Conservation (phyloP, 2,888 invertebrate genomes). For the Melanotus villosus region DNA sequence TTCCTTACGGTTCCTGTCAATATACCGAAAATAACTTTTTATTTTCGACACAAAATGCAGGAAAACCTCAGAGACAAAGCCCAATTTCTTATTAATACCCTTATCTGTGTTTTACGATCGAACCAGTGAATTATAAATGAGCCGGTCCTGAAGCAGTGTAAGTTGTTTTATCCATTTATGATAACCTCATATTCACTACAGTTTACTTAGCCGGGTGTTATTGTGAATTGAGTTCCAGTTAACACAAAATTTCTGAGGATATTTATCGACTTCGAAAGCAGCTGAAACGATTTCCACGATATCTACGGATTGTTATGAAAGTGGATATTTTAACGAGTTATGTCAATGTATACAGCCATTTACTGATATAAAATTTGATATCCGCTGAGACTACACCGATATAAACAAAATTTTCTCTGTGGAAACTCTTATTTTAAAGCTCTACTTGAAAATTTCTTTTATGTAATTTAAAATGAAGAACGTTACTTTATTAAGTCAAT, state of each 20-base stretch:
- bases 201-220: conserved; percentile 26
- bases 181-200: conserved; percentile 23
- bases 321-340: conserved; percentile 21
- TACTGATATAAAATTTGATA: conserved; percentile 27
- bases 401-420: conserved; percentile 12
- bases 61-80: conserved; percentile 11
- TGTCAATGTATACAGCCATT: conserved; percentile 19
- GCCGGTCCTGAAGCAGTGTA: conserved; percentile 20
- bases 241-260: background rate
- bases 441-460: too few relatives aligned
- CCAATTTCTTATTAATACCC: conserved; percentile 31
- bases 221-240: conserved; percentile 22
- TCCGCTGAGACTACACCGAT: background rate
- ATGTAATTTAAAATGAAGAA: too few relatives aligned
- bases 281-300: background rate
- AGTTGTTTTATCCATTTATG: conserved; percentile 31
- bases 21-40: background rate
- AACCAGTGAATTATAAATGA: conserved; percentile 28
- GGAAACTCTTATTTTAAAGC: too few relatives aligned
- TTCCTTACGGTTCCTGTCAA: background rate
- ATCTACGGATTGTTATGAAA: conserved; percentile 13
- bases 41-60: background rate
- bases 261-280: background rate
- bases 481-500: too few relatives aligned
- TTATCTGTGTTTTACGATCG: conserved; percentile 33